These are phyloP conservation scores for Helicolenus hilgendorfi DNA, from an alignment of 2,797 vertebrate genomes.

Conservation along the genomic window DNA sequence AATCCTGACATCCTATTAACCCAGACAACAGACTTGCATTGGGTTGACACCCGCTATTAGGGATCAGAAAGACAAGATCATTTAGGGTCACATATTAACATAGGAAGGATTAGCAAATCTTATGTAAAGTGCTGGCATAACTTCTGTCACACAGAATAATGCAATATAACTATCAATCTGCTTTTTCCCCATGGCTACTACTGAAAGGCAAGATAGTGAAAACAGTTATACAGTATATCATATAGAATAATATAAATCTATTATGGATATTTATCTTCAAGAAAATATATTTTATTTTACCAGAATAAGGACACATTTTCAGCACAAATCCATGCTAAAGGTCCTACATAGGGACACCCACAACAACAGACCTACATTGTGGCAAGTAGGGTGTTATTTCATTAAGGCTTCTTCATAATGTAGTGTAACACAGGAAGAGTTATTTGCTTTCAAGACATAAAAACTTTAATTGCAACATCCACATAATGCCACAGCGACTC, in stretches of 20 bases:
- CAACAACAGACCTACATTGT: slow-evolving; percentile 82
- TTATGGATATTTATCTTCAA: slow-evolving; percentile 63
- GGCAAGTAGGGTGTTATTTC: slow-evolving; percentile 89
- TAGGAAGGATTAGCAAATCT: slow-evolving; percentile 30
- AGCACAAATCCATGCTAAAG: slow-evolving; percentile 81
- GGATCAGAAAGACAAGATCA: slow-evolving; percentile 18
- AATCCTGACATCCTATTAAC: slow-evolving; percentile 15
- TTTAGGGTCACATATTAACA: slow-evolving; percentile 12
- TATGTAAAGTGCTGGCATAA: slow-evolving; percentile 79
- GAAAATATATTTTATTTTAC: slow-evolving; percentile 69
- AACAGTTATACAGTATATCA: slow-evolving; percentile 44
- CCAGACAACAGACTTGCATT: slow-evolving; percentile 20
- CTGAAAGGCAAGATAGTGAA: slow-evolving; percentile 74
- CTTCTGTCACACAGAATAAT: slow-evolving; percentile 63
- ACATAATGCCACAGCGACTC: slow-evolving; percentile 90
- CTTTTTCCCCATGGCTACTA: slow-evolving; percentile 53
- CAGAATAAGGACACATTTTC: slow-evolving; percentile 70
- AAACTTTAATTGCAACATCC: slow-evolving; percentile 65
- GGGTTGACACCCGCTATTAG: background rate
- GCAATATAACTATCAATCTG: slow-evolving; percentile 57
- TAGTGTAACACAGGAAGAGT: slow-evolving; percentile 79
- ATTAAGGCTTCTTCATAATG: slow-evolving; percentile 91
- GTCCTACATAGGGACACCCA: slow-evolving; percentile 13
- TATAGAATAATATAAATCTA: slow-evolving; percentile 69
- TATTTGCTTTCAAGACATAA: slow-evolving; percentile 84